Evolutionary conservation across 2,113 vertebrate species (phyloP).

Genomic region (Ranitomeya variabilis): DNA sequence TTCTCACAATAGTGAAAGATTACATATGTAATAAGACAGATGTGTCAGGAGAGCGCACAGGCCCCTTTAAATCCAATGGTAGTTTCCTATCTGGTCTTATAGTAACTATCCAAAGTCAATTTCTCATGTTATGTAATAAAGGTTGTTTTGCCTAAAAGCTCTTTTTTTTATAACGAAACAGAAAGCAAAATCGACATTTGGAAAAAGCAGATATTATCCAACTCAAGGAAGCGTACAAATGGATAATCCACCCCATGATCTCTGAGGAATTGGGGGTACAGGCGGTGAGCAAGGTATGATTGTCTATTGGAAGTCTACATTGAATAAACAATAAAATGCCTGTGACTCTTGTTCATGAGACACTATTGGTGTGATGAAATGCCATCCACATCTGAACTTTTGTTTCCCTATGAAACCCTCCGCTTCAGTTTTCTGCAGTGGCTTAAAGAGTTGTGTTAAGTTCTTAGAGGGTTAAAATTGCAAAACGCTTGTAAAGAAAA

Average conservation of each 20-base stretch:
- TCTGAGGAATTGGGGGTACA: conserved; percentile 83
- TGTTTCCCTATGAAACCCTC: no score
- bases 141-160: conserved; percentile 56
- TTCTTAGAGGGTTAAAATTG: no score
- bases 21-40: no score
- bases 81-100: neutral
- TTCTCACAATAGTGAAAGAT: no score
- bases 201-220: conserved; percentile 85
- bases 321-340: neutral
- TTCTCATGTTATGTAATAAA: neutral
- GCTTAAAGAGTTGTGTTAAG: no score
- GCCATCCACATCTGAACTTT: no score
- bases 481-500: no score
- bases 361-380: no score
- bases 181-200: conserved; percentile 79
- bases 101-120: neutral
- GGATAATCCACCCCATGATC: conserved; percentile 87
- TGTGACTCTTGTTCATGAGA: no score
- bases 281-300: conserved; percentile 82
- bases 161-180: conserved; percentile 69
- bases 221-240: conserved; percentile 96
- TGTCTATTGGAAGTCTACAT: neutral
- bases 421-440: no score
- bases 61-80: neutral
- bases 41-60: neutral